Evolutionary conservation across 2,797 vertebrate genomes (phyloP).

Genomic region (Muscicapa striata): DNA sequence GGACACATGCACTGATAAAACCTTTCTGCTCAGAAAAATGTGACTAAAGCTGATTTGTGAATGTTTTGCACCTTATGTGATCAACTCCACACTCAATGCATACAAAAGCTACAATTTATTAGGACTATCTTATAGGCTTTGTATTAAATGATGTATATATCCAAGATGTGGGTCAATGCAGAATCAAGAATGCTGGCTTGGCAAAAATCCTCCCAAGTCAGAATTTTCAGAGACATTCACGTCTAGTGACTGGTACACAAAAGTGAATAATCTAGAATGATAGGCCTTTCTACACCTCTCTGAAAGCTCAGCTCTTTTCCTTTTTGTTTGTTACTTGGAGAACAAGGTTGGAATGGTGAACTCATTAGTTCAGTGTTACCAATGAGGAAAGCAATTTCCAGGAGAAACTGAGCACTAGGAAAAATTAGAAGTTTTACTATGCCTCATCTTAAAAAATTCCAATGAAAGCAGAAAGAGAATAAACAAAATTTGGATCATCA

Average conservation of each 20-base stretch:
- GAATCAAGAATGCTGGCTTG: background rate
- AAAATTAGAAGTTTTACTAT: background rate
- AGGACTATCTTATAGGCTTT: background rate
- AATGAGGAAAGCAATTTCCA: background rate
- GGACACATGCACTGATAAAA: background rate
- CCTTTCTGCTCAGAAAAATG: background rate
- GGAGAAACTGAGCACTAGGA: background rate
- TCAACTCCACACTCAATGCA: background rate
- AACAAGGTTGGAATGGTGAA: background rate
- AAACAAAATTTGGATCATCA: background rate
- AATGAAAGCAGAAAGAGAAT: background rate
- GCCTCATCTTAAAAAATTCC: constrained; percentile 3
- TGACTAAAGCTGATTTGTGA: background rate
- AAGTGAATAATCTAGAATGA: background rate
- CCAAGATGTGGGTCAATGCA: background rate
- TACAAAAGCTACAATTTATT: background rate
- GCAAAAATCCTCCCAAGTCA: background rate
- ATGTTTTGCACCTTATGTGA: background rate
- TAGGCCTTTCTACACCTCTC: background rate
- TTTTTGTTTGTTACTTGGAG: background rate
- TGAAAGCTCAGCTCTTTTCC: background rate
- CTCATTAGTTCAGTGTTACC: background rate
- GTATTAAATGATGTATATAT: background rate
- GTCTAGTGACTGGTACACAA: background rate
- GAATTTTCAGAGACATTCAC: background rate